Conservation (phyloP, 2,797 vertebrate genomes). For the Notolabrus celidotus region DNA sequence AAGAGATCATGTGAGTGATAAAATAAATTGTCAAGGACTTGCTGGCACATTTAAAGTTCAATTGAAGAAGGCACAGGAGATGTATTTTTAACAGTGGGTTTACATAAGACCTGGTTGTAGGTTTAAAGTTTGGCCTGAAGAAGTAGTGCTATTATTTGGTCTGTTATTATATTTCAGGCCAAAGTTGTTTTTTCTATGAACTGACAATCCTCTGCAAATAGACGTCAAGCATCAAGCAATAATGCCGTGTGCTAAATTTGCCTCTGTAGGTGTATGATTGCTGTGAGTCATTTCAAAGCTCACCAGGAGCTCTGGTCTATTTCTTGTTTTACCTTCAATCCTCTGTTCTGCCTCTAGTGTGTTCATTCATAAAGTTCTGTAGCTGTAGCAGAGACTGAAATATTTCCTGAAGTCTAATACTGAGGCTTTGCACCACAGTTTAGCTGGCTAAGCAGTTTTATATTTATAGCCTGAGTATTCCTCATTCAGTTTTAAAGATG, state of each 20-base stretch:
- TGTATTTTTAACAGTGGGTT: too few species aligned
- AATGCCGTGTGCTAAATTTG: constrained; percentile 5
- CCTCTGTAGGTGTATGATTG: constrained; percentile 22
- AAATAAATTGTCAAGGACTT: too few species aligned
- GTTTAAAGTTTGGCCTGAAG: too few species aligned
- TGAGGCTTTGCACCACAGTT: constrained; percentile 6
- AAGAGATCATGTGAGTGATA: too few species aligned
- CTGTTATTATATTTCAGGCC: neutral
- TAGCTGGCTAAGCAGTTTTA: constrained; percentile 8
- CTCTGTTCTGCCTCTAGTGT: neutral
- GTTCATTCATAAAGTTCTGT: constrained; percentile 17
- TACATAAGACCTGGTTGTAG: neutral
- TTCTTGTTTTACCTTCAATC: neutral
- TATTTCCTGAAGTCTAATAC: neutral
- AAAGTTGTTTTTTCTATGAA: neutral
- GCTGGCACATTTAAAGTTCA: too few species aligned
- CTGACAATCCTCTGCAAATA: neutral
- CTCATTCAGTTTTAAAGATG: constrained; percentile 12
- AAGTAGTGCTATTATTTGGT: too few species aligned
- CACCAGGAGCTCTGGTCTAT: neutral
- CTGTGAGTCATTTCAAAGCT: constrained; percentile 31
- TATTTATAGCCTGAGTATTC: constrained; percentile 5
- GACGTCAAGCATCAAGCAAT: neutral
- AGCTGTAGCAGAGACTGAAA: neutral
- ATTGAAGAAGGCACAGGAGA: too few species aligned